A percentile compares a stretch with the other conserved stretches of the same genome.
These are phyloP conservation scores for Sparus aurata DNA, from an alignment of 2,797 vertebrate species.

Conservation along the genomic window DNA sequence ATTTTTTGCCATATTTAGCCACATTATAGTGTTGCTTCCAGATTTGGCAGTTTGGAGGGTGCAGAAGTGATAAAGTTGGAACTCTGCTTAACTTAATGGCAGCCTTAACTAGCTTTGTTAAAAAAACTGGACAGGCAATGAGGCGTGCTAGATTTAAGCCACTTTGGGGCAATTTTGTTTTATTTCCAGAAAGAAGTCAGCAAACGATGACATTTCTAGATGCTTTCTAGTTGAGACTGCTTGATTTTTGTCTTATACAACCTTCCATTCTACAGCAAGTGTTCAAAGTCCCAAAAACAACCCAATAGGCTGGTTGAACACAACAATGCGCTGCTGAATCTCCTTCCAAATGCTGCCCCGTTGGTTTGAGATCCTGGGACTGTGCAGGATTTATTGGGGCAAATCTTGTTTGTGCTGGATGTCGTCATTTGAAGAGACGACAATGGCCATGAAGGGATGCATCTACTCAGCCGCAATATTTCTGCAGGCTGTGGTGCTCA, in stretches of 20 bases:
- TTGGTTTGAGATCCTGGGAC: neutral
- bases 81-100: neutral
- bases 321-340: neutral
- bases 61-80: neutral
- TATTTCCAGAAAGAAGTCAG: neutral
- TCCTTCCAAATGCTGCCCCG: neutral
- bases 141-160: neutral
- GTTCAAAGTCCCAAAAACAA: neutral
- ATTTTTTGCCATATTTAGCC: too few relatives aligned
- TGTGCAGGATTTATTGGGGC: neutral
- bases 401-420: constrained; percentile 17
- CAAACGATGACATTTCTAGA: neutral
- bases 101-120: neutral
- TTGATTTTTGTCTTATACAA: neutral
- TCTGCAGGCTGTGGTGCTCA: constrained; percentile 4
- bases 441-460: constrained; percentile 4
- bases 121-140: neutral
- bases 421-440: constrained; percentile 13
- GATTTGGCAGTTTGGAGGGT: constrained; percentile 4
- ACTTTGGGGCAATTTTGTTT: neutral
- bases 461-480: constrained; percentile 26
- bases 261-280: neutral
- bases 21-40: neutral
- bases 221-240: neutral
- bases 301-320: neutral